These are phyloP conservation scores for Pterostichus madidus DNA, from an alignment of 2,888 invertebrate species.

Conservation along the genomic window DNA sequence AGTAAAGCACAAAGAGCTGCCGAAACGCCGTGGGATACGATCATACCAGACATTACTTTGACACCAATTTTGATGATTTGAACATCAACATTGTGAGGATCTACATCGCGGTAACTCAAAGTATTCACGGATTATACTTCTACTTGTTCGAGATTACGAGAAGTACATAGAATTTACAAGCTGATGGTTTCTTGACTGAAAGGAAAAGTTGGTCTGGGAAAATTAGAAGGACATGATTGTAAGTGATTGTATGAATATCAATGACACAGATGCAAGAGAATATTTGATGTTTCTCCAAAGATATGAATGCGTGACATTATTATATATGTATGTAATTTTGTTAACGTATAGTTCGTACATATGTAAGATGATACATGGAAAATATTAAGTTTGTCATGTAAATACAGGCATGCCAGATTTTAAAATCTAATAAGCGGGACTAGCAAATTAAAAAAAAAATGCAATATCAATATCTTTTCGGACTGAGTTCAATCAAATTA, in stretches of 20 bases:
- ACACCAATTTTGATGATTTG: conserved; percentile 11
- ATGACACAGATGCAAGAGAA: background rate
- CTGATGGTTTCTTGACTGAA: background rate
- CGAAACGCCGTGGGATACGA: conserved; percentile 52
- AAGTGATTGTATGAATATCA: conserved; percentile 29
- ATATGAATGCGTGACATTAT: conserved; percentile 42
- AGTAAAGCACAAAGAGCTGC: conserved; percentile 54
- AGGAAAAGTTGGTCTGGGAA: conserved; percentile 36
- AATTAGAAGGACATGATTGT: conserved; percentile 26
- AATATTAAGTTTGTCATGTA: conserved; percentile 11
- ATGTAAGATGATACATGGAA: conserved; percentile 26
- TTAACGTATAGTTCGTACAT: conserved; percentile 41
- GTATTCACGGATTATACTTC: too few relatives aligned
- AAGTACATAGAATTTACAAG: too few relatives aligned
- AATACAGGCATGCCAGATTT: background rate
- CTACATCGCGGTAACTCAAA: too few relatives aligned
- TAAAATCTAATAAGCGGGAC: too few relatives aligned
- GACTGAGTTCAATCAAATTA: too few relatives aligned
- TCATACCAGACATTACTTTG: background rate
- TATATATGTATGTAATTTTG: conserved; percentile 43
- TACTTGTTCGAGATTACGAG: too few relatives aligned
- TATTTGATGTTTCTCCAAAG: conserved; percentile 31
- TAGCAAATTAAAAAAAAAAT: too few relatives aligned
- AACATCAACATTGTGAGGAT: conserved; percentile 10
- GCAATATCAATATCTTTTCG: too few relatives aligned